Evolutionary conservation across 1,140 invertebrate genomes (phyloP).

Genomic region (Cotesia typhae): DNA sequence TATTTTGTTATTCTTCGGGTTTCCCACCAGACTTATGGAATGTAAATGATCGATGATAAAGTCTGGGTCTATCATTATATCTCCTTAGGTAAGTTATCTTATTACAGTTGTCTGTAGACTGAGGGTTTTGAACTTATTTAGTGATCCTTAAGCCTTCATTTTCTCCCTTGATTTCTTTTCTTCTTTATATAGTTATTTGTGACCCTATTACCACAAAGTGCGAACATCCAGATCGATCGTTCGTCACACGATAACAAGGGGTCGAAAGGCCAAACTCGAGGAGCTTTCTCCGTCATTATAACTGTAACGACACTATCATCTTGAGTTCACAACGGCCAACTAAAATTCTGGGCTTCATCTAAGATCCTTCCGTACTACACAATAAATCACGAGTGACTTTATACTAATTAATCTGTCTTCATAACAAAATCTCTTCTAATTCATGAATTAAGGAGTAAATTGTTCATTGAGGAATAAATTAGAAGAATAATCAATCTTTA

Average conservation of each 20-base stretch:
- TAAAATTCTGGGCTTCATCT: background rate
- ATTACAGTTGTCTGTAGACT: background rate
- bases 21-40: too few relatives aligned
- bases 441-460: too few relatives aligned
- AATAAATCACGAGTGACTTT: background rate
- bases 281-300: constrained; percentile 11
- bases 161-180: constrained; percentile 6
- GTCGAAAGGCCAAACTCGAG: constrained; percentile 9
- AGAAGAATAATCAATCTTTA: too few relatives aligned
- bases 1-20: too few relatives aligned
- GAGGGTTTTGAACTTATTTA: background rate
- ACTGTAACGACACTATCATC: background rate
- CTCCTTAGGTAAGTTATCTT: constrained; percentile 2
- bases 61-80: background rate
- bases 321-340: constrained; percentile 1
- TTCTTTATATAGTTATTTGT: background rate
- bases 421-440: too few relatives aligned
- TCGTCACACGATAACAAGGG: constrained; percentile 6
- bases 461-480: too few relatives aligned
- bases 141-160: constrained; percentile 6
- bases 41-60: too few relatives aligned
- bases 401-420: too few relatives aligned
- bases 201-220: constrained; percentile 9
- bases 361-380: background rate
- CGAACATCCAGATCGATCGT: constrained; percentile 9